Base-by-base conservation (phyloP, 2,888 invertebrate genomes). In the Oasisia sp. region DNA sequence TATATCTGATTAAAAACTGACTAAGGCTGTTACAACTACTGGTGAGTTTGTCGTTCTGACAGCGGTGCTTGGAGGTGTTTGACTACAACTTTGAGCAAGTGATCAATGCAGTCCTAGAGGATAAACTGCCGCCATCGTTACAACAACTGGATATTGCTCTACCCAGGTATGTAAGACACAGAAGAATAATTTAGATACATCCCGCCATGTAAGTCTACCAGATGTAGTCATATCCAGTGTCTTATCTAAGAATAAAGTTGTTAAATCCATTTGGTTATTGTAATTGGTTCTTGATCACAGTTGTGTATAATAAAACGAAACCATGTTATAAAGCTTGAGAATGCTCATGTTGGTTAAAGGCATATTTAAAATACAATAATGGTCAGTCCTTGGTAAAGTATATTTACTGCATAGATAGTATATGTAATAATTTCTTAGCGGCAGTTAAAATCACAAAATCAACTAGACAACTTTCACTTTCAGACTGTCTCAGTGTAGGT, bases 51-150 rank as follows among this genome's bases (percentile, higher is more conserved):
- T 93, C 12, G 56, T 92, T 91, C 45, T 91, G 91, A n/a, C 90
- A 93, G 92, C 90, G 92, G 7, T 94, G 94, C 90, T 96, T 99
- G 92, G 97, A 98, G 94, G 97, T 98, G 95, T 98, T 98, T 95
- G 97, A 98, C 32, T 98, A 97, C 96, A 97, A 98, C 94, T 97
- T 97, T 0, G 98, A 98, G 94, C 97, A 97, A 94, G 98, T 98
- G 4, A 98, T 99, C 93, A 98, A 98, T 95, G 98, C 98, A 91
- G 97, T 99, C 93, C 96, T 99, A 91, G 99, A 99, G 96, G 97
- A 97, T 94, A 97, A 97, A 93, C 96, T 98, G 50, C 97, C 98
- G 1, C 95, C 97, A 0, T 95, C 95, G 44, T 94, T 97, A 58
- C 93, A 93, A 7, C 93, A 94, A n/a, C 89, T 96, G 7, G 95